Base-by-base conservation (phyloP, 2,888 invertebrate genomes). In the Pammene aurita region DNA sequence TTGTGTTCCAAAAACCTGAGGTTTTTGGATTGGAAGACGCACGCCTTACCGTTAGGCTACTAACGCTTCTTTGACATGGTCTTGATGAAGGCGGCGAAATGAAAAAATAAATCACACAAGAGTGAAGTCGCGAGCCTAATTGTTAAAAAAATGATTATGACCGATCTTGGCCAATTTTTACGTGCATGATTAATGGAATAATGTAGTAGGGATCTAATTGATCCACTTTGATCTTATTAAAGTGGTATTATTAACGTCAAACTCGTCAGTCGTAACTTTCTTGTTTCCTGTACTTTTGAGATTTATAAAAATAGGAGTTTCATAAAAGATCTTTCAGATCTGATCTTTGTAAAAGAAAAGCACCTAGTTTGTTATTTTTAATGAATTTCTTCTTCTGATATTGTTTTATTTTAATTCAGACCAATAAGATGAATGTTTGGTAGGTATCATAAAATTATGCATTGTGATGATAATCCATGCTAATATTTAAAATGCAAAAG, bases 221-320 rank as follows among this genome's bases (percentile, higher is more conserved):
- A 57, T 57, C 41, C 48, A 46, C 56, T 66, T 66, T 66, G 65
- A 66, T 57, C 65, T 66, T 57, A 56, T 66, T 14, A 57, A 66
- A 66, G 56, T 57, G 65, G 65, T 14, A 57, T 38, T 66, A 66
- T 66, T 66, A 57, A 66, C 57, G 65, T 66, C 65, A 56, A 35
- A 0, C 41, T 57, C 41, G 56, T 57, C 56, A 66, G 57, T 66
- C 57, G 56, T 66, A 57, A 66, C 41, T 62, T 41, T 18, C 18
- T 26, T n/a, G 41, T 62, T 62, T 62, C 50, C 62, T 62, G 52
- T 52, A 18, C n/a, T 62, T 62, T 41, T 50, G 61, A 14, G 34
- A 46, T 61, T 48, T 50, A 62, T 48, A 14, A 60, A 50, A 50
- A 38, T 62, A 50, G 34, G 34, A 54, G 46, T 6, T 34, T 54